These are phyloP conservation scores for Cydia fagiglandana DNA, from an alignment of 1,140 invertebrate species.

Conservation along the genomic window DNA sequence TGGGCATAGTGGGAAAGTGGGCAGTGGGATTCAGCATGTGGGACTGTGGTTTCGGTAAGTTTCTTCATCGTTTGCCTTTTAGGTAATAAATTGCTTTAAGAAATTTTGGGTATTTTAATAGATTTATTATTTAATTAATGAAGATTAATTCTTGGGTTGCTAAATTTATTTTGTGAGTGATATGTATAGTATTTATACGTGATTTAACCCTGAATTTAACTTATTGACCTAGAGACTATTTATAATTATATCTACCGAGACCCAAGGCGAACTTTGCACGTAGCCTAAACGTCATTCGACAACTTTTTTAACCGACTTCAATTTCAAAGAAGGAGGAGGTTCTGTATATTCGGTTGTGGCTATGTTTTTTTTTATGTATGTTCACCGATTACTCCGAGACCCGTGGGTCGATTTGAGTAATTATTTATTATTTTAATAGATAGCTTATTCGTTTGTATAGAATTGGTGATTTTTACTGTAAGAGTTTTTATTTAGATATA, in stretches of 20 bases:
- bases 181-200: neutral
- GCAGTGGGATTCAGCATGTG: slow-evolving; percentile 13
- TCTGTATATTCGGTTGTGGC: too few relatives aligned
- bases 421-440: too few relatives aligned
- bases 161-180: neutral
- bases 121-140: neutral
- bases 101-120: neutral
- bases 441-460: too few relatives aligned
- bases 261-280: too few relatives aligned
- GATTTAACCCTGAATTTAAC: neutral
- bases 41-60: slow-evolving; percentile 18
- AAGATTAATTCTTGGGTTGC: neutral
- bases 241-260: neutral
- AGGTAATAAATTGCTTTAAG: neutral
- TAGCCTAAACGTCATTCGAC: too few relatives aligned
- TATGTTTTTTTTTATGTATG: too few relatives aligned
- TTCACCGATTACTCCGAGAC: too few relatives aligned
- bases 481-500: too few relatives aligned
- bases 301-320: too few relatives aligned
- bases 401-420: too few relatives aligned
- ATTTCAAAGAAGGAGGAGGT: too few relatives aligned
- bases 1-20: slow-evolving; percentile 29
- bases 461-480: too few relatives aligned
- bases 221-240: neutral
- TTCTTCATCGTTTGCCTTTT: neutral